Percentiles rank a stretch among this genome's conserved stretches.
Evolutionary conservation across 2,113 vertebrate genomes (phyloP).

Genomic region (Burhinus bistriatus): DNA sequence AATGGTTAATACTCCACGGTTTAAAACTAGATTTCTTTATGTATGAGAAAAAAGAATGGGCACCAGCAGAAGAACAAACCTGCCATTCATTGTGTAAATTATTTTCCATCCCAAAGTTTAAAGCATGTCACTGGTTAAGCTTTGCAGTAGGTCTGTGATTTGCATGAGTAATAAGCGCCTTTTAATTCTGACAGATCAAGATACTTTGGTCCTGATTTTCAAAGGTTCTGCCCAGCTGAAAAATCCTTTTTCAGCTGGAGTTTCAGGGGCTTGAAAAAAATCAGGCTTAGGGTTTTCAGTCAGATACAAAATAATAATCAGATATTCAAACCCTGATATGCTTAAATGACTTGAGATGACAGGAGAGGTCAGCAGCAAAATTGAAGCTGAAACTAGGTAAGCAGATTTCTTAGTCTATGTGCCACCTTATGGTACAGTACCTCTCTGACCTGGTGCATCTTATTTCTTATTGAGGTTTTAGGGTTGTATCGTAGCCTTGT

Average conservation of each 20-base stretch:
- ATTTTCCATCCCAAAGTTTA: background rate
- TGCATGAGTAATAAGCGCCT: background rate
- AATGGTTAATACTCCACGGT: background rate
- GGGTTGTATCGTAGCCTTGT: background rate
- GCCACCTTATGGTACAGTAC: background rate
- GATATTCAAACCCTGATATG: background rate
- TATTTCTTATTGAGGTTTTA: background rate
- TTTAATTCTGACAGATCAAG: background rate
- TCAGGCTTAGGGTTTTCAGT: background rate
- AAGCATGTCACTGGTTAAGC: background rate
- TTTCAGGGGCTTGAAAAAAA: background rate
- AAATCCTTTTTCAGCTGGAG: background rate
- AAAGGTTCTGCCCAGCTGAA: conserved; percentile 5
- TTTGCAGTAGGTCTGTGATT: background rate
- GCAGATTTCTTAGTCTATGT: background rate
- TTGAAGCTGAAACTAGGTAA: background rate
- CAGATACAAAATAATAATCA: background rate
- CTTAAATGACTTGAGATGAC: background rate
- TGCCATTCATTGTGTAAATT: background rate
- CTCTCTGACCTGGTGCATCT: background rate
- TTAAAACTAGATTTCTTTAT: background rate
- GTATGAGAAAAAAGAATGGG: background rate
- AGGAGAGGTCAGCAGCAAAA: background rate
- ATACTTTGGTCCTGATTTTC: background rate
- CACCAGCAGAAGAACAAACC: background rate